Evolutionary conservation across 2,113 vertebrate species (phyloP).

Genomic region (Columbina picui): DNA sequence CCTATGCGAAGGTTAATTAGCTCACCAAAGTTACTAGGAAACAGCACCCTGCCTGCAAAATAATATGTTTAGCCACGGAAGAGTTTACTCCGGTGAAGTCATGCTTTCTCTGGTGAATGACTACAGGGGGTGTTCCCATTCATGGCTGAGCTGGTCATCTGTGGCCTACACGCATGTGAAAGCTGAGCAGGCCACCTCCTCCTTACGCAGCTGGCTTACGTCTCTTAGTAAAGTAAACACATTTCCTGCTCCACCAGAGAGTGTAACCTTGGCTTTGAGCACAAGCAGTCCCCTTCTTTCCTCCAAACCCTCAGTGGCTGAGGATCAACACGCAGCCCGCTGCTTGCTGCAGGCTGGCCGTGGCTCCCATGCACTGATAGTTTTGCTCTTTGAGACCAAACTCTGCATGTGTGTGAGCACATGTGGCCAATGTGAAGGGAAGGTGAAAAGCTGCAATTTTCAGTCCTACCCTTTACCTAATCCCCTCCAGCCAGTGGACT

Average conservation of each 20-base stretch:
- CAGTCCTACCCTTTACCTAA: neutral
- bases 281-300: neutral
- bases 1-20: slow-evolving; percentile 18
- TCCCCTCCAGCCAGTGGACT: neutral
- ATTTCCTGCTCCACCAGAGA: neutral
- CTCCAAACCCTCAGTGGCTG: fast-evolving
- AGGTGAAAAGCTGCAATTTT: neutral
- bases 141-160: neutral
- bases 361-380: fast-evolving
- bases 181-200: slow-evolving; percentile 4
- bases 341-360: neutral
- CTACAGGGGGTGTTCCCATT: neutral
- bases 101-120: neutral
- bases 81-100: neutral
- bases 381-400: neutral
- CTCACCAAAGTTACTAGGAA: slow-evolving; percentile 19
- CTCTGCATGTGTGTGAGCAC: neutral
- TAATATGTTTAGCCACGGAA: neutral
- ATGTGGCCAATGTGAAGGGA: fast-evolving
- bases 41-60: slow-evolving; percentile 1
- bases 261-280: neutral
- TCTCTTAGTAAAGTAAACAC: neutral
- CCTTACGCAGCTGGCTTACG: neutral
- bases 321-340: neutral
- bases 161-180: neutral